A percentile compares a stretch with the other conserved stretches of the same genome.
Conservation (phyloP, 2,113 vertebrate genomes). For the Alligator sinensis region DNA sequence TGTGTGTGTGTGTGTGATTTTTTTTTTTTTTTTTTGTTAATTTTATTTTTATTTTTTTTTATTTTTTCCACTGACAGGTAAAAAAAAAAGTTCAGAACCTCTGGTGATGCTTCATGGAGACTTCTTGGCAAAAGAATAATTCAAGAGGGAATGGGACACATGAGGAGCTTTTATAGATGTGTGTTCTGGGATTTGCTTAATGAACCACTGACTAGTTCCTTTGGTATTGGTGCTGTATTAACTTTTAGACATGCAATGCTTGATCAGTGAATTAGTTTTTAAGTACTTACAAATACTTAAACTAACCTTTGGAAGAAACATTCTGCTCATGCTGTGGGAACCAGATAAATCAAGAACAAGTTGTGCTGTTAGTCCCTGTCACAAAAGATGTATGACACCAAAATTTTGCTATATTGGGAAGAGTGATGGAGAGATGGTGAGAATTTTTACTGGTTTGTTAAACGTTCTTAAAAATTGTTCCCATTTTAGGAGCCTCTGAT, state of each 20-base stretch:
- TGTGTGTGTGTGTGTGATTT: no score
- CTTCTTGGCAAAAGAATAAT: no score
- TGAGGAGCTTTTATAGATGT: background rate
- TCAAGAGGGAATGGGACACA: no score
- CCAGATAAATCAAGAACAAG: background rate
- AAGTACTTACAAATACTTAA: background rate
- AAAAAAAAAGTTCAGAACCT: no score
- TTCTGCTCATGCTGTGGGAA: background rate
- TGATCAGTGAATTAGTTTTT: background rate
- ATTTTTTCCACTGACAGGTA: no score
- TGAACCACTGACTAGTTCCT: background rate
- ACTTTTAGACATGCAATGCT: background rate
- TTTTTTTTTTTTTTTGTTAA: no score
- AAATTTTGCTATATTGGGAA: background rate
- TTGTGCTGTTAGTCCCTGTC: background rate
- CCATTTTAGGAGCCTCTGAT: background rate
- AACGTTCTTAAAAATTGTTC: background rate
- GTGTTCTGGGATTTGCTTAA: background rate
- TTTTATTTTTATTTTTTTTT: no score
- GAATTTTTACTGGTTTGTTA: slow-evolving; percentile 52
- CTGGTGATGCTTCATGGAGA: no score
- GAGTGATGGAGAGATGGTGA: slow-evolving; percentile 29
- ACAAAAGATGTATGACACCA: background rate
- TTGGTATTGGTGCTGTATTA: no score
- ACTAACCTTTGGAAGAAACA: background rate